Percentiles rank a stretch among this genome's conserved stretches.
phyloP scores from a whole-genome alignment of 37 sponge, comb jelly and placozoan genomes.

The Spongilla lacustris region DNA sequence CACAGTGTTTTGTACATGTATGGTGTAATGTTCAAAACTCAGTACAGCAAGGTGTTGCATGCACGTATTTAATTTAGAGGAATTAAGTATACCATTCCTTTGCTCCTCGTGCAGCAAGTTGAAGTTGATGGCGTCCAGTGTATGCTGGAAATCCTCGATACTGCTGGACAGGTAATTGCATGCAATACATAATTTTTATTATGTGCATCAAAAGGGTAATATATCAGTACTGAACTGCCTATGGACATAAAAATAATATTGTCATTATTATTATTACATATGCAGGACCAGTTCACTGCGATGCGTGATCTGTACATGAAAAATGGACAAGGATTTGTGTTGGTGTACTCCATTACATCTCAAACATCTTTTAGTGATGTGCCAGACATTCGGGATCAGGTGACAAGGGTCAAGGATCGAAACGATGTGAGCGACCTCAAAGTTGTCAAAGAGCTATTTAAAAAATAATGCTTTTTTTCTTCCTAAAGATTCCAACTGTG shows the following conservation, averaged over 20 bases:
- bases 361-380: slow-evolving; percentile 98
- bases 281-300: slow-evolving; percentile 99
- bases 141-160: slow-evolving; percentile 33
- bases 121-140: neutral
- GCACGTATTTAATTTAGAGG: no score
- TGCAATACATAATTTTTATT: no score
- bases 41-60: no score
- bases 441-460: neutral
- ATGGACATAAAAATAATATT: no score
- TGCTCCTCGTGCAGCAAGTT: neutral
- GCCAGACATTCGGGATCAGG: slow-evolving; percentile 93
- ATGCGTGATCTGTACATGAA: slow-evolving; percentile 99
- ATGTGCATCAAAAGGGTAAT: no score
- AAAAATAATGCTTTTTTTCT: neutral
- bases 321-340: slow-evolving; percentile 99
- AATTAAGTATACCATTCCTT: neutral
- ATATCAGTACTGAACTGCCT: no score
- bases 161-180: slow-evolving; percentile 91
- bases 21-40: no score
- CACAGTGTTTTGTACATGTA: no score
- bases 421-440: slow-evolving; percentile 79
- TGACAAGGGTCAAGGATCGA: slow-evolving; percentile 94
- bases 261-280: no score
- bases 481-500: slow-evolving; percentile 91
- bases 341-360: slow-evolving; percentile 97